Conservation (phyloP, 1,140 invertebrate genomes). For the Brachionus asplanchnoidis region DNA sequence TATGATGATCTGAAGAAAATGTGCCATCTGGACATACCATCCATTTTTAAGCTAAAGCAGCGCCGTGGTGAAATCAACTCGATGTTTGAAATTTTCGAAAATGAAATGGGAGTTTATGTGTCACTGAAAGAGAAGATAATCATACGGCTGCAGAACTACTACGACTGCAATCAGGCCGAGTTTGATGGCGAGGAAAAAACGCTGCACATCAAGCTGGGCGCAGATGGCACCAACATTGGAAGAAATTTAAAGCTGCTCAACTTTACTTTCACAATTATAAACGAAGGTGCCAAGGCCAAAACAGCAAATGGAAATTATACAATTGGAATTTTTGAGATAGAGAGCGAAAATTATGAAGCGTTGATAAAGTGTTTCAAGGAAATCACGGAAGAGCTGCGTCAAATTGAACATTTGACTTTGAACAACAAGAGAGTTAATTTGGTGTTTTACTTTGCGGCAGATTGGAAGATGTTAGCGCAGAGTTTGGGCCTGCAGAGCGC, state of each 20-base stretch:
- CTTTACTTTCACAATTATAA: constrained; percentile 38
- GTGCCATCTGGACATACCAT: constrained; percentile 17
- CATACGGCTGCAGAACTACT: not conserved
- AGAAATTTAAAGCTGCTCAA: constrained; percentile 35
- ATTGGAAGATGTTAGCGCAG: constrained; percentile 33
- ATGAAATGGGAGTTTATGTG: constrained; percentile 33
- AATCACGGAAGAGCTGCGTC: not conserved
- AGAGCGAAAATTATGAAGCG: constrained; percentile 10
- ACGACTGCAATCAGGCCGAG: not conserved
- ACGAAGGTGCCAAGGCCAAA: constrained; percentile 13
- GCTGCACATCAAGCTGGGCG: not conserved
- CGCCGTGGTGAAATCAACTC: constrained; percentile 6
- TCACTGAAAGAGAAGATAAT: not conserved
- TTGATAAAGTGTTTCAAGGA: constrained; percentile 11
- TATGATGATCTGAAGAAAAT: constrained; percentile 17
- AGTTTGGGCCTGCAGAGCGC: not conserved
- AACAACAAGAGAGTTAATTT: not conserved
- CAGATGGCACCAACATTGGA: constrained; percentile 36
- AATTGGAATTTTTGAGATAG: constrained; percentile 35
- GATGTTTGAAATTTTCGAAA: constrained; percentile 9
- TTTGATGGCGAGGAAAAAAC: not conserved
- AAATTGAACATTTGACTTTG: not conserved
- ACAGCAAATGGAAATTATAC: constrained; percentile 39
- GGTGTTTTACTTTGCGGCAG: not conserved
- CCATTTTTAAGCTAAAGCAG: constrained; percentile 4